These are phyloP conservation scores for Lordiphosa andalusiaca DNA, from an alignment of 2,888 invertebrate species.

Conservation along the genomic window DNA sequence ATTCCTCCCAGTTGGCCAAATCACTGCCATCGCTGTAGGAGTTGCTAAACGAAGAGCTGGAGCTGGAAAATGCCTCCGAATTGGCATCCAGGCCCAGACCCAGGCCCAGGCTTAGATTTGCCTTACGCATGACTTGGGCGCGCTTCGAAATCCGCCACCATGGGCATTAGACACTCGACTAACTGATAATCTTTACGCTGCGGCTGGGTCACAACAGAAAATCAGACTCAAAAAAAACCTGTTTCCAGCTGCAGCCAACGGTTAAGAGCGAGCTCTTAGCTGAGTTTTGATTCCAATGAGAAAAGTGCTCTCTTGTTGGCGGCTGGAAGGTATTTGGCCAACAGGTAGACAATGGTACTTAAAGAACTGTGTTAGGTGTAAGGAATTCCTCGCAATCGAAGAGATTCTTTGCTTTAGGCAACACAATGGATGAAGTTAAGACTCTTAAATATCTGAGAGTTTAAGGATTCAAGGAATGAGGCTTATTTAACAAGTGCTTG, in stretches of 20 bases:
- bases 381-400: too few species aligned
- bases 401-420: too few species aligned
- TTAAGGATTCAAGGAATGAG: too few species aligned
- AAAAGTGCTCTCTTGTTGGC: neutral
- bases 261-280: neutral
- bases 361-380: too few species aligned
- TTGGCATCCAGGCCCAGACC: conserved; percentile 47
- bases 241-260: conserved; percentile 26
- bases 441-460: too few species aligned
- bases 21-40: conserved; percentile 75
- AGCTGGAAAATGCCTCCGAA: conserved; percentile 74
- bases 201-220: conserved; percentile 5
- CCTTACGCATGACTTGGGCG: conserved; percentile 52
- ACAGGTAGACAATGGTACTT: too few species aligned
- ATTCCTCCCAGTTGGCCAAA: conserved; percentile 77
- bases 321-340: too few species aligned
- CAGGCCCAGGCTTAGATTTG: conserved; percentile 23
- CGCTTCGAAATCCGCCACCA: conserved; percentile 6
- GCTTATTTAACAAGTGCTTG: too few species aligned
- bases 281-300: conserved; percentile 1
- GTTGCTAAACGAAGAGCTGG: conserved; percentile 70
- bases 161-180: conserved; percentile 23
- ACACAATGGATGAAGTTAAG: too few species aligned
- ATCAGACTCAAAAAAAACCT: conserved; percentile 30
- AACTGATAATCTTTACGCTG: conserved; percentile 3